These are phyloP conservation scores for Oenanthe oenanthe DNA, from an alignment of 2,113 vertebrate genomes.

Conservation along the genomic window DNA sequence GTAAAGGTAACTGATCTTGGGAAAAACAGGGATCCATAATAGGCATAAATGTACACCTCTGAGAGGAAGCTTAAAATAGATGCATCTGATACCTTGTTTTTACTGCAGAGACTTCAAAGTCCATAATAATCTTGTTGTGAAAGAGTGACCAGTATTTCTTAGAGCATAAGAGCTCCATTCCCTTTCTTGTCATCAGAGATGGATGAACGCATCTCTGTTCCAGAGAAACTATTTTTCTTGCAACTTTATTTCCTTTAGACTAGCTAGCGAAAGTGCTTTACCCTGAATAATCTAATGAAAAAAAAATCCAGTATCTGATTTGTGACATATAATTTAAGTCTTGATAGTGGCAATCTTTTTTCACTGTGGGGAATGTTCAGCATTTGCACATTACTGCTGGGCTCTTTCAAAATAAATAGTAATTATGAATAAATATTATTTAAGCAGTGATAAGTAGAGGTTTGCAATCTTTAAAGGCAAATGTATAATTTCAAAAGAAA, in stretches of 20 bases:
- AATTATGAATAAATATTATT: not conserved
- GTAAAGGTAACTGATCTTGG: conserved; percentile 62
- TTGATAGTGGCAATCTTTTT: not conserved
- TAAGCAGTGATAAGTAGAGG: not conserved
- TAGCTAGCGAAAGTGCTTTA: not conserved
- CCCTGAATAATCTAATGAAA: not conserved
- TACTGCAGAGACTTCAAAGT: not conserved
- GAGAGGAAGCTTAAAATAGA: conserved; percentile 58
- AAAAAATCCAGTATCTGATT: not conserved
- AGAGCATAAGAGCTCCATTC: not conserved
- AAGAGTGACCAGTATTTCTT: not conserved
- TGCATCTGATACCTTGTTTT: conserved; percentile 24
- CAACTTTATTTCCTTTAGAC: not conserved
- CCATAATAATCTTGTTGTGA: not conserved
- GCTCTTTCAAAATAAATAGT: not conserved
- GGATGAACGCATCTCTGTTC: not conserved
- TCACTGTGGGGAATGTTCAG: not conserved
- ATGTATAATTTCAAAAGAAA: not conserved
- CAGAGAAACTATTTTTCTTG: not conserved
- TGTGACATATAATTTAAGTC: not conserved
- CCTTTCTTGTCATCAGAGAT: not conserved
- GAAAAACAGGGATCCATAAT: conserved; percentile 33
- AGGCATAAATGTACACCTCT: conserved; percentile 22
- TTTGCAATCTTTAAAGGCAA: not conserved
- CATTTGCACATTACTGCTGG: not conserved